Evolutionary conservation across 2,797 vertebrate genomes (phyloP), one percentile per base, ranked within the genome.

Genomic region (Chelonia mydas): DNA sequence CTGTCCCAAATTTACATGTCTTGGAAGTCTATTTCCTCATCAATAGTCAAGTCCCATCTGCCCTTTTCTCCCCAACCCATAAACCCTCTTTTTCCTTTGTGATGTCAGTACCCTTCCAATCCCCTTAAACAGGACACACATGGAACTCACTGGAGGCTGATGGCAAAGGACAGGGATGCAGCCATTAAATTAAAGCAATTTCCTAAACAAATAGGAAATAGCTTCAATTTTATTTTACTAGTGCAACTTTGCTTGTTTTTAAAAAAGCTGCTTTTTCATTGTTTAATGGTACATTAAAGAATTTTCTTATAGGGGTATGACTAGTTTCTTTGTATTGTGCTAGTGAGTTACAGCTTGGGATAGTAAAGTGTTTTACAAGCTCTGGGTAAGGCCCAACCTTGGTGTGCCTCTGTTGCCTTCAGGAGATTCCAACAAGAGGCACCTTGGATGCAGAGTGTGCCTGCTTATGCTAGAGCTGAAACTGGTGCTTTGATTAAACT

Each of bases 31-130:
- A 8, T 92, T 88, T 93, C 90, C 90, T 68, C 76, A 17, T 82
- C 55, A 21, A 28, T 91, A 90, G 57, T 91, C 65, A 89, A 89
- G 50, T 33, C 82, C 93, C 90, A 95, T 77, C 87, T 96, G 87
- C 89, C 55, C 89, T 89, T 37, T 82, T 81, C 47, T 91, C 21
- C 57, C 4, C 3, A 23, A 33, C 1, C 11, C 3, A 4, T 5
- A 90, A 87, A 55, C 28, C 49, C 65, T 91, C 11, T 79, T 25
- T 84, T 5, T 37, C n/a, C 78, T 76, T 74, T 50, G 27, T 47
- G 55, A 15, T 72, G 5, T 2, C 54, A 31, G 90, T 78, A 74
- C 27, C 27, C 2, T 88, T 86, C 11, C 59, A 51, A 9, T 28
- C 51, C 31, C 7, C 59, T 86, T 45, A 11, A 86, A 47, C 17